Conservation (phyloP, 2,888 invertebrate species). For the Elmis aenea region DNA sequence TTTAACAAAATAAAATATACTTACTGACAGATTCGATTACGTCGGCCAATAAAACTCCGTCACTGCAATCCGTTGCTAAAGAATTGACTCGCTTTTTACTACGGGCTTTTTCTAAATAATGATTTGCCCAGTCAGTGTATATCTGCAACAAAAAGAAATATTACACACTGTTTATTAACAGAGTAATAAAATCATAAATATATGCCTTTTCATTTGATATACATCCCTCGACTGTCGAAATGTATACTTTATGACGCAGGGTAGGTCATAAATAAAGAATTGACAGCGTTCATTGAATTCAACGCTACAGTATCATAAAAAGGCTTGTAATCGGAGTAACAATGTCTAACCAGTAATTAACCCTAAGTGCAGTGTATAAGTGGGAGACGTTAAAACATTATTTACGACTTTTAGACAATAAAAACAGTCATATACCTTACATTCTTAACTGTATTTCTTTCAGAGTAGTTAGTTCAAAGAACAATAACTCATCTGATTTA, state of each 20-base stretch:
- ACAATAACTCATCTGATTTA: no score
- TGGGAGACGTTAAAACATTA: neutral
- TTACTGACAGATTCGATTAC: slow-evolving; percentile 93
- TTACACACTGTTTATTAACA: no score
- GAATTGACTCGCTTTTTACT: slow-evolving; percentile 76
- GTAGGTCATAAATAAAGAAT: no score
- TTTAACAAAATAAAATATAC: no score
- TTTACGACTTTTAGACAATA: slow-evolving; percentile 10
- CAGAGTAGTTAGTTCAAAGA: no score
- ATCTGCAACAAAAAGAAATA: slow-evolving; percentile 62
- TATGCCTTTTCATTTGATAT: no score
- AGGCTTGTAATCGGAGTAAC: no score
- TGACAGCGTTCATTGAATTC: no score
- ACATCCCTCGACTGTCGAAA: no score
- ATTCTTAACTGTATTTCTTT: slow-evolving; percentile 19
- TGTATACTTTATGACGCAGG: no score
- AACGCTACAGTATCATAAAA: no score
- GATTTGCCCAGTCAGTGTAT: slow-evolving; percentile 98
- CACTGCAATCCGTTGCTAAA: slow-evolving; percentile 85
- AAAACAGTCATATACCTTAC: slow-evolving; percentile 11
- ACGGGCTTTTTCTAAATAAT: slow-evolving; percentile 88
- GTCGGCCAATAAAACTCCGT: slow-evolving; percentile 88
- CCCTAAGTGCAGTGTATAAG: neutral
- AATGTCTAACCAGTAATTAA: slow-evolving; percentile 1
- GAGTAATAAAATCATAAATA: no score